These are phyloP conservation scores for Hydrotaea diabolus DNA, from an alignment of 2,888 invertebrate species.

Conservation along the genomic window DNA sequence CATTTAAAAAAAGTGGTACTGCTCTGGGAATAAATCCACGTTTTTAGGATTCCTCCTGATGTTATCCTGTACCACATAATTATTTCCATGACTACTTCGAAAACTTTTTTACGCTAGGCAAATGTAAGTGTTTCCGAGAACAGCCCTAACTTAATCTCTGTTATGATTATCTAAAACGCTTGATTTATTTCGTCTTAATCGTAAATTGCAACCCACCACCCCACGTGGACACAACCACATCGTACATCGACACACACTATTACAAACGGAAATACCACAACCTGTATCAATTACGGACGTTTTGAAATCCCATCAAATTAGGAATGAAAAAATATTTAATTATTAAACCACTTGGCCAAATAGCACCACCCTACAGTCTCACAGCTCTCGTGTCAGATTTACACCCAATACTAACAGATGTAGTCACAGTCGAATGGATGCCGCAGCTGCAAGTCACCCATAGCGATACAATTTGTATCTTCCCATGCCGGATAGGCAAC, in stretches of 20 bases:
- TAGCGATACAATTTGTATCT: background rate
- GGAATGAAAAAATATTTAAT: constrained; percentile 17
- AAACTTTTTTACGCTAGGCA: too few species aligned
- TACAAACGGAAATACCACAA: constrained; percentile 21
- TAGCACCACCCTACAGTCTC: background rate
- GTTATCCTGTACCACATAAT: too few species aligned
- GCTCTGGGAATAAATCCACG: too few species aligned
- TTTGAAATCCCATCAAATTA: constrained; percentile 12
- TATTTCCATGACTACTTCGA: too few species aligned
- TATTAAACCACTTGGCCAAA: constrained; percentile 1
- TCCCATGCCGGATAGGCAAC: background rate
- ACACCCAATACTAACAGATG: background rate
- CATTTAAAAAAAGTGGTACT: too few species aligned
- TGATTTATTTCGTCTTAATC: too few species aligned
- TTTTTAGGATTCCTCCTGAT: too few species aligned
- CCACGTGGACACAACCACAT: constrained; percentile 6
- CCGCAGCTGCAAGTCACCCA: background rate
- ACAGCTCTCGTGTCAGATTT: background rate
- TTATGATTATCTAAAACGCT: too few species aligned
- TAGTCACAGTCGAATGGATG: background rate
- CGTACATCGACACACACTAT: background rate
- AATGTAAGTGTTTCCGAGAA: too few species aligned
- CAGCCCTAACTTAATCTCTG: too few species aligned
- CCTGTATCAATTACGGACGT: background rate
- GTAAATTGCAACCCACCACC: too few species aligned